Percentiles rank a stretch among this genome's conserved stretches.
Conservation (phyloP, 2,113 vertebrate species). For the Oryzias melastigma region DNA sequence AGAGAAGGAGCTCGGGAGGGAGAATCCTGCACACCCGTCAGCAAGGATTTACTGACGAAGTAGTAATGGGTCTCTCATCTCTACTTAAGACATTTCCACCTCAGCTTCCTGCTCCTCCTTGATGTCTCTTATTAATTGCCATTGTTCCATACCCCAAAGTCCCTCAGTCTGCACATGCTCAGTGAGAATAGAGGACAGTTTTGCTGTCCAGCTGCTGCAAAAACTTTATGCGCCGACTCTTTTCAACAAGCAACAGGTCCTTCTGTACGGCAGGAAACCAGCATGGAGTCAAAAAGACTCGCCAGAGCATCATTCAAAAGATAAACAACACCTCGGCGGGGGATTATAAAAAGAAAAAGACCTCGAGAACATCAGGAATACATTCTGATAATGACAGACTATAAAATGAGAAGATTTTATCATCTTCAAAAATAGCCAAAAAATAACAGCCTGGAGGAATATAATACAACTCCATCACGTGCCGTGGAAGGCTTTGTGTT, state of each 20-base stretch:
- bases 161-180: slow-evolving; percentile 54
- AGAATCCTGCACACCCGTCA: slow-evolving; percentile 56
- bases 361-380: too few species aligned
- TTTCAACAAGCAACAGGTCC: too few species aligned
- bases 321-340: slow-evolving; percentile 25
- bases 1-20: slow-evolving; percentile 19
- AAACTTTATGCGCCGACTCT: too few species aligned
- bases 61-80: slow-evolving; percentile 63
- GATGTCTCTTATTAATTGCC: slow-evolving; percentile 60
- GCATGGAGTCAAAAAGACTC: slow-evolving; percentile 27
- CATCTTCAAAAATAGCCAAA: too few species aligned
- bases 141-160: slow-evolving; percentile 61
- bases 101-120: slow-evolving; percentile 31
- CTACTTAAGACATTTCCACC: slow-evolving; percentile 49
- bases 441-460: too few species aligned
- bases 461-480: too few species aligned
- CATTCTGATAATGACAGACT: too few species aligned
- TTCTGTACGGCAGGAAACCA: slow-evolving; percentile 5
- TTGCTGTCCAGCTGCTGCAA: too few species aligned
- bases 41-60: slow-evolving; percentile 70
- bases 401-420: too few species aligned
- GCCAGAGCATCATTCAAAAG: slow-evolving; percentile 12
- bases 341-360: neutral
- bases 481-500: too few species aligned
- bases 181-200: slow-evolving; percentile 35